Conservation (phyloP, 1,140 invertebrate species). For the Plodia interpunctella region DNA sequence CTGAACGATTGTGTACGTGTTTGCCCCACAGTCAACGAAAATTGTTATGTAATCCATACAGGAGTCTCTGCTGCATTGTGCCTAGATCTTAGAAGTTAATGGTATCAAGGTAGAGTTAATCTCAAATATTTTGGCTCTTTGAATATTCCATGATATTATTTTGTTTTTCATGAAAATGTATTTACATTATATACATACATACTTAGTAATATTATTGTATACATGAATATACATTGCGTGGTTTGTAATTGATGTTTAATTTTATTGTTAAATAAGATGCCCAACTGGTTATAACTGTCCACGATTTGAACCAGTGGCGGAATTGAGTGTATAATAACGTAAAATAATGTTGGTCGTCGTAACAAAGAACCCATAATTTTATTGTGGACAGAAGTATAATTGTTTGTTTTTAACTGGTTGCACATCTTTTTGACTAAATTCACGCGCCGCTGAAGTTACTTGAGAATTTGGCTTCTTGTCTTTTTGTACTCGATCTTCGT, state of each 20-base stretch:
- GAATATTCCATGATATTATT: conserved; percentile 77
- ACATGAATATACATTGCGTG: conserved; percentile 76
- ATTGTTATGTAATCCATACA: conserved; percentile 74
- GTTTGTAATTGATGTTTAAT: conserved; percentile 68
- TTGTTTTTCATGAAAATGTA: conserved; percentile 75
- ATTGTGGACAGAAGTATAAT: conserved; percentile 37
- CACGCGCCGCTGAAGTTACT: conserved; percentile 51
- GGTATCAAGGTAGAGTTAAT: conserved; percentile 77
- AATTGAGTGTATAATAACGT: conserved; percentile 46
- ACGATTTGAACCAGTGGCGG: conserved; percentile 36
- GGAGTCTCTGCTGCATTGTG: conserved; percentile 77
- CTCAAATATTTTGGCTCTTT: conserved; percentile 78
- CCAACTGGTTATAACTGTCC: conserved; percentile 64
- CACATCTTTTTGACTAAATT: conserved; percentile 71
- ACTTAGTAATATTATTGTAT: conserved; percentile 76
- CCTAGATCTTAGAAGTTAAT: conserved; percentile 78
- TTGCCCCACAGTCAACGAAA: conserved; percentile 76
- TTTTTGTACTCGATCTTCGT: conserved; percentile 38
- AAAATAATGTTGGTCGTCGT: conserved; percentile 20
- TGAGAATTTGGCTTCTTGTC: conserved; percentile 49
- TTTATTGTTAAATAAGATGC: conserved; percentile 71
- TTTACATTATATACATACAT: conserved; percentile 76
- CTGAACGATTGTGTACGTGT: conserved; percentile 46
- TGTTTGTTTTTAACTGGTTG: conserved; percentile 55
- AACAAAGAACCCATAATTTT: conserved; percentile 25